Evolutionary conservation across 2,113 vertebrate species (phyloP), one percentile per base, ranked within the genome.

Genomic region (Tringa solitaria): DNA sequence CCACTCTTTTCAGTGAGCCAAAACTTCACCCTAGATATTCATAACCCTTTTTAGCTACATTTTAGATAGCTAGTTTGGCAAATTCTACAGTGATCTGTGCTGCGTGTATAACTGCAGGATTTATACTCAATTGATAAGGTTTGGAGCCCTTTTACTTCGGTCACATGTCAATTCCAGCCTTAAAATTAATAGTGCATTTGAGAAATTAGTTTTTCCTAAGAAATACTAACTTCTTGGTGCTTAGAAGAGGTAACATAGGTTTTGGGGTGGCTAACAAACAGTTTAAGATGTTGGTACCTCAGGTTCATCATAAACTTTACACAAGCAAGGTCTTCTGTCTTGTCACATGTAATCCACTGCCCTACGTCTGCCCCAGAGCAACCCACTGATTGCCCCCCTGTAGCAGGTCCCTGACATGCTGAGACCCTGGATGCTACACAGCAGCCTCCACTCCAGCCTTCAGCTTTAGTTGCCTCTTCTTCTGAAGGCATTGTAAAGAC

Each of bases 371-470:
- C 35, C 56, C 45, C 46, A 63, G 6, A 63, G 32, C 17, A 77
- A 43, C 6, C 1, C 19, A 10, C 22, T 41, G 30, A 50, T 3
- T 50, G 28, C 28, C 17, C 13, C 22, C 35, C 8, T 2, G 4
- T 9, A 80, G 50, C 0, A 0, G 1, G 28, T 67, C 22, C 37
- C 28, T 59, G 54, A 21, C 15, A 33, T 0, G 7, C 20, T 0
- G 0, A 84, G 26, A 54, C 14, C 24, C 18, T 2, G 1, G 23
- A 14, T 70, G 37, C 20, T 63, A n/a, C 64, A 6, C 0, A 1
- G 41, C 46, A 75, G 19, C 45, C 30, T 45, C n/a, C 43, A 50
- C 23, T 65, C n/a, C 41, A 45, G 24, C 8, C 41, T 89, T 77
- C 88, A 59, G 65, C 28, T 6, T 76, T 79, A 35, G 13, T 39